Base-by-base conservation (phyloP, 1,140 invertebrate species). In the Drosophila quadrilineata region DNA sequence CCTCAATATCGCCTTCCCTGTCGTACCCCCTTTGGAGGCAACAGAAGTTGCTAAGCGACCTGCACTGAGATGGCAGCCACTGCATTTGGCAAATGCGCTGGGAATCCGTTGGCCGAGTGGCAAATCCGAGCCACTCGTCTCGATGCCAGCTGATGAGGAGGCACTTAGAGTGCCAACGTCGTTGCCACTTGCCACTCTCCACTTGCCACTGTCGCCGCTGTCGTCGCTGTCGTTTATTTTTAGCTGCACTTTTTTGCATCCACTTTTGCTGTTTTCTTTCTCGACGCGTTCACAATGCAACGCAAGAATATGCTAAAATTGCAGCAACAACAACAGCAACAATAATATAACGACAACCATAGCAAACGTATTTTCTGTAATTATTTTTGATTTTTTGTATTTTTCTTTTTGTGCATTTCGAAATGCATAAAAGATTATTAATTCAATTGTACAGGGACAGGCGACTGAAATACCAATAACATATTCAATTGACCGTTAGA, bases 61-160 rank as follows among this genome's bases (percentile, higher is more conserved):
- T 29, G 29, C n/a, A n/a, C 46, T 46, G 72, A 33, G 45, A 56
- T n/a, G 63, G 35, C 71, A 49, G 70, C 71, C 70, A 63, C 56
- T 82, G 76, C 72, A 76, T 71, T 80, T 84, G 76, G 76, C 76
- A 84, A n/a, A 68, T 64, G 76, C 80, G 53, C 41, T 43, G 41
- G 10, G 50, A 63, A 63, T 68, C 76, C 46, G 43, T 10, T 56
- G 62, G 62, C 43, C 54, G 29, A n/a, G n/a, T n/a, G n/a, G n/a
- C n/a, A n/a, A n/a, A n/a, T n/a, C n/a, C n/a, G n/a, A 49, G 31
- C 16, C 48, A 52, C 38, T 57, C 26, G 48, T 36, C 52, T 41
- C 24, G 16, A 6, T 48, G 29, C 45, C 36, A 48, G 40, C 31
- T 49, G 60, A 60, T 36, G 48, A 59, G 63, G 29, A 56, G 77